Conservation (phyloP, 1,140 invertebrate genomes). For the Lepidurus couesii region DNA sequence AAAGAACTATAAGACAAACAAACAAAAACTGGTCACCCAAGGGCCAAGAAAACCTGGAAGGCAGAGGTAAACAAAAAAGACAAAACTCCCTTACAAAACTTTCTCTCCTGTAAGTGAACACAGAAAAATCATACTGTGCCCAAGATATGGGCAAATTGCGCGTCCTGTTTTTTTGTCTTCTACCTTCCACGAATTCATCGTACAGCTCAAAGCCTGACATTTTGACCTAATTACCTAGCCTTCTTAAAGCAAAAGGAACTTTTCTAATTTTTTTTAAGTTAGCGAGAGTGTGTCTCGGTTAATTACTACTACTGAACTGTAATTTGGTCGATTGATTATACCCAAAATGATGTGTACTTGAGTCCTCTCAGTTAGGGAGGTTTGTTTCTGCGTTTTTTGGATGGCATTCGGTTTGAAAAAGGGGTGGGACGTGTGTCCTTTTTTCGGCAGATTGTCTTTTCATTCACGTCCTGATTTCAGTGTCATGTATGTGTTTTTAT, state of each 20-base stretch:
- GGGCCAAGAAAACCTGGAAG: background rate
- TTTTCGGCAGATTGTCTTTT: background rate
- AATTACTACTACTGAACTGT: background rate
- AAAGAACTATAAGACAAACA: background rate
- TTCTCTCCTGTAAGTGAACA: background rate
- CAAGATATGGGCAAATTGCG: slow-evolving; percentile 8
- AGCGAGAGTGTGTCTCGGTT: background rate
- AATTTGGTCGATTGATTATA: slow-evolving; percentile 22
- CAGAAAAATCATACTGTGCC: background rate
- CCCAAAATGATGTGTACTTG: background rate
- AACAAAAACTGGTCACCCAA: background rate
- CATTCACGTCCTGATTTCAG: slow-evolving; percentile 10
- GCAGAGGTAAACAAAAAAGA: background rate
- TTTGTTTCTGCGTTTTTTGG: background rate
- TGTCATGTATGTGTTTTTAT: slow-evolving; percentile 9
- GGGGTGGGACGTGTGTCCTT: background rate
- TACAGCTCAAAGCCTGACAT: slow-evolving; percentile 21
- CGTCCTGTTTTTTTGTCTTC: background rate
- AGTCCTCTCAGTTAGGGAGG: background rate
- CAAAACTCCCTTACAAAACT: background rate
- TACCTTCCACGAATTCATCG: slow-evolving; percentile 21
- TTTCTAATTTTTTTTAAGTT: background rate
- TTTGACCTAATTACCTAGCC: slow-evolving; percentile 22
- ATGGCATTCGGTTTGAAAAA: background rate
- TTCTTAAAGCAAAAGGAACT: slow-evolving; percentile 15